Conservation (phyloP, 2,888 invertebrate genomes). For the Tipula lateralis region DNA sequence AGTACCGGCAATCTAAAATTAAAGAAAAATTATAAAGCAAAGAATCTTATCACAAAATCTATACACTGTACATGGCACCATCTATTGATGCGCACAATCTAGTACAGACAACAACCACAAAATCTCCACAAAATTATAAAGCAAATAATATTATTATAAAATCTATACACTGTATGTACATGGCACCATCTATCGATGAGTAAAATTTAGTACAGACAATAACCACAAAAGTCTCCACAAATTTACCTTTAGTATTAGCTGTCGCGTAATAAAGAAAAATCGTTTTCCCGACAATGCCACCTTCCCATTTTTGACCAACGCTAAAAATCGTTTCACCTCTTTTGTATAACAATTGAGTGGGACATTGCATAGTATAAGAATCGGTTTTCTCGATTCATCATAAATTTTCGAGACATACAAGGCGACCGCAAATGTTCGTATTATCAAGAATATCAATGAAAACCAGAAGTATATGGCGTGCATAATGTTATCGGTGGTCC, state of each 20-base stretch:
- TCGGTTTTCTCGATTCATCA: constrained; percentile 50
- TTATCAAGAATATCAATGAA: constrained; percentile 51
- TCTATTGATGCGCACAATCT: too few relatives aligned
- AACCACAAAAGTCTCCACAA: not conserved
- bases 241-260: constrained; percentile 52
- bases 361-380: constrained; percentile 49
- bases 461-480: constrained; percentile 51
- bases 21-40: not conserved
- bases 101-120: not conserved
- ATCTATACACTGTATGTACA: too few relatives aligned
- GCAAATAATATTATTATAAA: too few relatives aligned
- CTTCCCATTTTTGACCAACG: constrained; percentile 52
- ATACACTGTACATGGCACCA: too few relatives aligned
- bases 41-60: too few relatives aligned
- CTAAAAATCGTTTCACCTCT: constrained; percentile 50
- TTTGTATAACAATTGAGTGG: constrained; percentile 49
- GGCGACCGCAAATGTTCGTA: constrained; percentile 50
- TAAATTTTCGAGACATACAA: constrained; percentile 51
- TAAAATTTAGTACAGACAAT: not conserved
- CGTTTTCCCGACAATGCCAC: constrained; percentile 55
- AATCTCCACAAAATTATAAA: too few relatives aligned
- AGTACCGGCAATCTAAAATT: not conserved
- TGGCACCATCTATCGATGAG: not conserved
- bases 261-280: constrained; percentile 53
- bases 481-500: constrained; percentile 44